These are phyloP conservation scores for Hipparchia sbordonii DNA, from an alignment of 2,888 invertebrate genomes.

Conservation along the genomic window DNA sequence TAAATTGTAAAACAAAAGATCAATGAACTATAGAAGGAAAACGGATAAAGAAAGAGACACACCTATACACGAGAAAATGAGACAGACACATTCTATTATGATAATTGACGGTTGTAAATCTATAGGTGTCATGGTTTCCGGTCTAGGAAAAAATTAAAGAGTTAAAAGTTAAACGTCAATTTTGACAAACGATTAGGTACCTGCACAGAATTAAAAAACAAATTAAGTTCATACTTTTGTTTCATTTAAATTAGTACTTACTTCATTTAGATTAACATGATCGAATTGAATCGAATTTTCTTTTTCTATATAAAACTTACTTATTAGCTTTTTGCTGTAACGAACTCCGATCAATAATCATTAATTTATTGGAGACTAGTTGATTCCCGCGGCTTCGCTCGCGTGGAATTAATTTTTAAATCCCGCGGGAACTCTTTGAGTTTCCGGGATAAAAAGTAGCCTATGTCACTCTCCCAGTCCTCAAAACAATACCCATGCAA, in stretches of 20 bases:
- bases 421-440: too few relatives aligned
- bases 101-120: constrained; percentile 72
- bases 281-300: too few relatives aligned
- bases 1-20: constrained; percentile 21
- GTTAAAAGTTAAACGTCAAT: constrained; percentile 40
- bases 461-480: too few relatives aligned
- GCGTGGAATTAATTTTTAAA: too few relatives aligned
- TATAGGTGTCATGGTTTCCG: constrained; percentile 72
- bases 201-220: constrained; percentile 19
- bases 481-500: too few relatives aligned
- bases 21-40: constrained; percentile 30
- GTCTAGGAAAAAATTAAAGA: constrained; percentile 54
- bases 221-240: constrained; percentile 13
- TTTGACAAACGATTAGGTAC: constrained; percentile 37
- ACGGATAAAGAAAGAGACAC: constrained; percentile 27
- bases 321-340: too few relatives aligned
- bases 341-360: too few relatives aligned
- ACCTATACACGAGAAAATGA: constrained; percentile 40
- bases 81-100: constrained; percentile 58
- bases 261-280: too few relatives aligned
- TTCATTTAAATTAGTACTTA: constrained; percentile 8
- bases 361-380: too few relatives aligned
- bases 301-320: too few relatives aligned
- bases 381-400: too few relatives aligned
- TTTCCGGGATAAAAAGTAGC: too few relatives aligned